These are phyloP conservation scores for Mongoloraphidia duomilia DNA, from an alignment of 2,888 invertebrate genomes.

Conservation along the genomic window DNA sequence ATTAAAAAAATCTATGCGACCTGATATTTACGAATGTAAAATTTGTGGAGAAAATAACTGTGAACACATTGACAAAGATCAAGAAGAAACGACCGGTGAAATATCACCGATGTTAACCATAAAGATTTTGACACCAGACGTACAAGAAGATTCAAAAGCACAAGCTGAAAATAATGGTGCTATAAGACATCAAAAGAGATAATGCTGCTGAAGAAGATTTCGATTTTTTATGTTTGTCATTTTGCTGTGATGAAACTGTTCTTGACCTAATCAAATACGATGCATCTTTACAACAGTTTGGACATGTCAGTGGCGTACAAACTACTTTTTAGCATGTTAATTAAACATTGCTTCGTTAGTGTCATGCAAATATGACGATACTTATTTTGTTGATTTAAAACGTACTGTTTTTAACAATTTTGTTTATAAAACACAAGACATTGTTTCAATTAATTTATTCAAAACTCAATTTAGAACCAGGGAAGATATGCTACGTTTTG, in stretches of 20 bases:
- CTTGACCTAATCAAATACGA: neutral
- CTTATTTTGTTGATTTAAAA: too few relatives aligned
- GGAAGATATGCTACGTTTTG: too few relatives aligned
- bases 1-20: constrained; percentile 57
- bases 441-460: too few relatives aligned
- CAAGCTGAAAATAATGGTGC: neutral
- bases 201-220: neutral
- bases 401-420: too few relatives aligned
- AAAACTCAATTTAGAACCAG: too few relatives aligned
- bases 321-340: too few relatives aligned
- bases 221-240: neutral
- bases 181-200: neutral
- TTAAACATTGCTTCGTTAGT: too few relatives aligned
- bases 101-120: constrained; percentile 18
- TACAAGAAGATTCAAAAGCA: neutral
- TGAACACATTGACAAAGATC: constrained; percentile 37
- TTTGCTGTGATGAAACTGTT: neutral
- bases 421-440: too few relatives aligned
- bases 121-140: neutral
- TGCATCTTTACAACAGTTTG: too few relatives aligned
- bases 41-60: constrained; percentile 66
- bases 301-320: too few relatives aligned
- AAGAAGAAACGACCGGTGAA: constrained; percentile 29
- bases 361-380: too few relatives aligned
- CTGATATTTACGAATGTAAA: constrained; percentile 60